phyloP scores from a whole-genome alignment of 2,797 vertebrate genomes.

The Acipenser transmontanus region DNA sequence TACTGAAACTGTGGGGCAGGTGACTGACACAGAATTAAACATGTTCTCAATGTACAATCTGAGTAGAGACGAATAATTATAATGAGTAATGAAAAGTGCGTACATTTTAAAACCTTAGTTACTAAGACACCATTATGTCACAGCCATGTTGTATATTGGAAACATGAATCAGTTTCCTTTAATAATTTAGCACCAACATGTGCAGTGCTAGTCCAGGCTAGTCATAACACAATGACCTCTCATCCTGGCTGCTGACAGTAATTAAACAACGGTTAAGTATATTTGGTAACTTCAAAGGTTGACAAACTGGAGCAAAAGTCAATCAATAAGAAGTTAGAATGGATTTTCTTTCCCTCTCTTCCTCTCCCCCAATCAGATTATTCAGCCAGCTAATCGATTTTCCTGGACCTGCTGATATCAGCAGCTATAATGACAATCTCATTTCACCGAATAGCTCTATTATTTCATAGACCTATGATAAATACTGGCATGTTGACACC shows the following conservation, averaged over 20 bases:
- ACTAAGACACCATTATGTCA: too few species aligned
- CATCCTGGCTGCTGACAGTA: background rate
- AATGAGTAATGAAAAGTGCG: too few species aligned
- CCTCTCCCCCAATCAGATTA: background rate
- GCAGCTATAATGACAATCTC: slow-evolving; percentile 31
- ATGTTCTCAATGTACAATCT: too few species aligned
- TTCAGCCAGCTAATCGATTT: slow-evolving; percentile 1
- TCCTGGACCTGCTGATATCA: slow-evolving; percentile 23
- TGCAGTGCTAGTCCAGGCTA: too few species aligned
- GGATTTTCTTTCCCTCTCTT: background rate
- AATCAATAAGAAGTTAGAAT: slow-evolving; percentile 3
- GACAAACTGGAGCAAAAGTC: background rate
- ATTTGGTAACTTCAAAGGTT: background rate
- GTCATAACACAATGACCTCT: background rate
- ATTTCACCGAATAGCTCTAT: slow-evolving; percentile 43
- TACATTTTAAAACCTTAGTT: too few species aligned
- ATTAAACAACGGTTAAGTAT: background rate
- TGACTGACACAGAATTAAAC: too few species aligned
- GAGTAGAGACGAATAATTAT: too few species aligned
- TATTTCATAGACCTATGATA: slow-evolving; percentile 52
- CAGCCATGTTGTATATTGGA: too few species aligned
- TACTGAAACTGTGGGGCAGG: too few species aligned
- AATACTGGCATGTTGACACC: slow-evolving; percentile 66
- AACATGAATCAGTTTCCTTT: too few species aligned
- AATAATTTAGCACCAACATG: too few species aligned